Conservation (phyloP, 2,113 vertebrate species). For the Diadophis punctatus region DNA sequence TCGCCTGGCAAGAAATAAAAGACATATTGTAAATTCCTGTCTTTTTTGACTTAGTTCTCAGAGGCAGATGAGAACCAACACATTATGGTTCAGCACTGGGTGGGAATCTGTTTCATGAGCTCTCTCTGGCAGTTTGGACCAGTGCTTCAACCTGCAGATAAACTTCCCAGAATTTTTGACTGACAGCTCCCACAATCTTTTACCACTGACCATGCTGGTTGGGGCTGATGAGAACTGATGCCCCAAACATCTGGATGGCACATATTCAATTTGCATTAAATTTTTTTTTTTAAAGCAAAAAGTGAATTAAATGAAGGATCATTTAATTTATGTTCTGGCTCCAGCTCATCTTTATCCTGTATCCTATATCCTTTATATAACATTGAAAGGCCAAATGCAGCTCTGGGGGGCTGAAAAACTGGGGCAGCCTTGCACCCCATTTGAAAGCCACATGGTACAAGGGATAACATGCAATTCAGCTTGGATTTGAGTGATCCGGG, state of each 20-base stretch:
- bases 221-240: not conserved
- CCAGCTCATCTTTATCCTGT: not conserved
- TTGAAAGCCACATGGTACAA: not conserved
- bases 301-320: not conserved
- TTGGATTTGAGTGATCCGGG: not conserved
- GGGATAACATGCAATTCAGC: no score
- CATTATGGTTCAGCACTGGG: not conserved
- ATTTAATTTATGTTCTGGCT: not conserved
- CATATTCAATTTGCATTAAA: not conserved
- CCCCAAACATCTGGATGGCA: not conserved
- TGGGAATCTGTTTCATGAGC: not conserved
- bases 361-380: not conserved
- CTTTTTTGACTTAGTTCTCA: not conserved
- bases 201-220: not conserved
- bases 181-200: not conserved
- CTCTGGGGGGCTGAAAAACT: not conserved
- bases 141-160: not conserved
- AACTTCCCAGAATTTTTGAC: not conserved
- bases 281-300: not conserved
- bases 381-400: not conserved
- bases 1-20: conserved; percentile 66
- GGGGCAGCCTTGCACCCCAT: not conserved
- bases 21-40: not conserved
- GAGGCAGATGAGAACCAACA: not conserved
- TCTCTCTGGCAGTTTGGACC: not conserved